Base-by-base conservation (phyloP, 2,113 vertebrate species). In the Sinocyclocheilus anshuiensis region DNA sequence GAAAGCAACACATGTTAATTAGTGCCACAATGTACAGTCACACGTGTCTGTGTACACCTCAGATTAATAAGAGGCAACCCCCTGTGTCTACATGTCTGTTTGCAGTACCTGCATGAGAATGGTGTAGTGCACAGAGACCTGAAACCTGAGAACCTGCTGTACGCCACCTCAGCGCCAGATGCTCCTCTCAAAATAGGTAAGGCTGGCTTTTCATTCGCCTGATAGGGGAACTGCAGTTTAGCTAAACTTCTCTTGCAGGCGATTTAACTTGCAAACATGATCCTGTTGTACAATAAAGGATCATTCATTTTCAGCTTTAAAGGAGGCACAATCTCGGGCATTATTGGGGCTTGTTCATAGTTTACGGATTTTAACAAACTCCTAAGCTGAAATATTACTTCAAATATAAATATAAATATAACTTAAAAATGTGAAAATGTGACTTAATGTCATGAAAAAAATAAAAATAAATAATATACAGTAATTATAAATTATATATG, bases 71-170 rank as follows among this genome's bases (percentile, higher is more conserved):
- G 45, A 6, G 57, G 48, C 36, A 24, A 33, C 4, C 26, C 63
- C 50, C 8, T 77, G 76, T 77, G 71, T 59, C 77, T 86, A 50
- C 20, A 24, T 65, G 57, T 90, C 89, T 77, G 81, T 90, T 83
- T 86, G 53, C 88, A 97, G 96, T 97, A 97, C 90, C 92, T 97
- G 55, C 96, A 97, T 92, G 96, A 96, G 92, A 96, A 97, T 90
- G 96, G 96, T 5, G 95, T 97, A 83, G 96, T 97, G 77, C 96
- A 97, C 88, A 95, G 96, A 86, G 96, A 97, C 88, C 92, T 97
- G 92, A 97, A 97, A 91, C 96, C 96, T 67, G 96, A 97, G 92
- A 97, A 97, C 84, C 94, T 97, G 55, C 94, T 97, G 74, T 97
- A 97, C 89, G 96, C 96, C 87, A 97, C 96, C 1, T 95, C 96